phyloP scores from a whole-genome alignment of 2,797 vertebrate species.

The Ispidina picta region DNA sequence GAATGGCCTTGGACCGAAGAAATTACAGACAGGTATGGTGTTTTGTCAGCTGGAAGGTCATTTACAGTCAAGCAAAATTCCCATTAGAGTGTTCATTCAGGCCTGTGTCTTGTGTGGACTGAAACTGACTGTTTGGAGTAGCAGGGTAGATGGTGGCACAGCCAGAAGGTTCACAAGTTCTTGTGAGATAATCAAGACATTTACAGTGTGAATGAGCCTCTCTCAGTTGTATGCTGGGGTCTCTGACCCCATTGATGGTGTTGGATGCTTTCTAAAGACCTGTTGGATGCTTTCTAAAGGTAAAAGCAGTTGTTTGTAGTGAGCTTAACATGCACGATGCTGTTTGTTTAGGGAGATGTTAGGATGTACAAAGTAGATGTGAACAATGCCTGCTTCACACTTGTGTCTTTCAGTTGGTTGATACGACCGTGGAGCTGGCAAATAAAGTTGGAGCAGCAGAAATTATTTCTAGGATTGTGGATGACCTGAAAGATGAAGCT shows the following conservation, averaged over 20 bases:
- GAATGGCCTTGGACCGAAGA: slow-evolving; percentile 97
- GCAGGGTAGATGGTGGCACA: not conserved
- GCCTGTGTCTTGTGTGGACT: not conserved
- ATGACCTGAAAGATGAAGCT: slow-evolving; percentile 98
- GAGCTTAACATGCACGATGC: not conserved
- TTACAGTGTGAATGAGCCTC: not conserved
- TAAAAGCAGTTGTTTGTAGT: not conserved
- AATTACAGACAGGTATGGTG: slow-evolving; percentile 95
- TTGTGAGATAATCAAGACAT: not conserved
- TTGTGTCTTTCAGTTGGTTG: slow-evolving; percentile 86
- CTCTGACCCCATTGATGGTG: not conserved
- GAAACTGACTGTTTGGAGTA: not conserved
- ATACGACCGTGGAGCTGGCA: slow-evolving; percentile 97
- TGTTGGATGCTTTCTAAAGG: not conserved
- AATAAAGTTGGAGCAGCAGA: slow-evolving; percentile 99
- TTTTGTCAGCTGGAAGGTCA: not conserved
- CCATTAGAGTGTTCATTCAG: not conserved
- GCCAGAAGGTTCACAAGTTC: not conserved
- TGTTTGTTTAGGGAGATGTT: not conserved
- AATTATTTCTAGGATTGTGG: slow-evolving; percentile 98
- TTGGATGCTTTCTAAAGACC: not conserved
- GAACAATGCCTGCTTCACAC: not conserved
- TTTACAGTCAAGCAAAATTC: not conserved
- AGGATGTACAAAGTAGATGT: not conserved
- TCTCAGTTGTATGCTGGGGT: not conserved